These are phyloP conservation scores for Noctua janthe DNA, from an alignment of 2,888 invertebrate genomes.

Conservation along the genomic window DNA sequence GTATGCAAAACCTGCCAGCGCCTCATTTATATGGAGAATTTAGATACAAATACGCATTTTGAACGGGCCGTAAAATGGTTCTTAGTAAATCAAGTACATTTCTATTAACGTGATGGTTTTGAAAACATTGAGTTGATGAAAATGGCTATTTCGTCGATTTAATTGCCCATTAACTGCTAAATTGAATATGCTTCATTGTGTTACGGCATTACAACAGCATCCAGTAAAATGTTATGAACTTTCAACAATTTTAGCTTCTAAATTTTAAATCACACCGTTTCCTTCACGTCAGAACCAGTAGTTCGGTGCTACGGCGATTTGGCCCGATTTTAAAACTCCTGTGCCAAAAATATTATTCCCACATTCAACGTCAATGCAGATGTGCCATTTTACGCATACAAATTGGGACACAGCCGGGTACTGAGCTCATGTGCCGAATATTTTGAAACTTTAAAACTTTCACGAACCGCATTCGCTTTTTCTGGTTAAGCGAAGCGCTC, in stretches of 20 bases:
- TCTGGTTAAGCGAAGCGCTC: slow-evolving; percentile 22
- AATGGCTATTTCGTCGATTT: neutral
- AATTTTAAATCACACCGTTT: slow-evolving; percentile 1
- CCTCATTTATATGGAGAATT: slow-evolving; percentile 67
- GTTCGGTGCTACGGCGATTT: slow-evolving; percentile 66
- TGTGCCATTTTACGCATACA: slow-evolving; percentile 83
- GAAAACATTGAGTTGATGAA: slow-evolving; percentile 14
- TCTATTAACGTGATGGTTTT: slow-evolving; percentile 15
- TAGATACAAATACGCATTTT: slow-evolving; percentile 60
- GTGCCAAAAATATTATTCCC: slow-evolving; percentile 83
- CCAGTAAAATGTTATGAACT: neutral
- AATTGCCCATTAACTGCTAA: slow-evolving; percentile 1
- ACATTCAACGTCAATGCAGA: slow-evolving; percentile 86
- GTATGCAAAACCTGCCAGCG: too few species aligned
- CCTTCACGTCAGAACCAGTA: slow-evolving; percentile 30
- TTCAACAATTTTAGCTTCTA: neutral
- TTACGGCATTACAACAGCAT: neutral
- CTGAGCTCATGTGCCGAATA: slow-evolving; percentile 48
- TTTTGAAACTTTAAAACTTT: slow-evolving; percentile 59
- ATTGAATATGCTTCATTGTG: neutral
- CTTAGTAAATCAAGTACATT: slow-evolving; percentile 37
- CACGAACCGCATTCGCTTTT: slow-evolving; percentile 43
- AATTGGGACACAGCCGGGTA: slow-evolving; percentile 74
- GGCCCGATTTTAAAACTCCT: slow-evolving; percentile 77
- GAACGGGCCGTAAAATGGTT: slow-evolving; percentile 51